Base-by-base conservation (phyloP, 2,113 vertebrate species). In the Indri indri region DNA sequence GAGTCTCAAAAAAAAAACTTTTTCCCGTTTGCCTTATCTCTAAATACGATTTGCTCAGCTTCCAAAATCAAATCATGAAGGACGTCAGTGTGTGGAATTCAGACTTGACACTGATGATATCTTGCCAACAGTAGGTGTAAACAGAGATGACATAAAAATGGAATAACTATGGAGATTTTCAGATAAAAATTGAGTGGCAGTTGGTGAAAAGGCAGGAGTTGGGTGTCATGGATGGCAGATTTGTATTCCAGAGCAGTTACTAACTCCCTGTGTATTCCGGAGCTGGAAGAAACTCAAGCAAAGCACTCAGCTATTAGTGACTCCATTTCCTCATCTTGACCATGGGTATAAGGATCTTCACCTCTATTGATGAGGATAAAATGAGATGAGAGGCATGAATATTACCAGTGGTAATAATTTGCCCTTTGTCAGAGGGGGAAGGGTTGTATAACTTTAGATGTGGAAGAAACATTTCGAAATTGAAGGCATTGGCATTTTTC, bases 171-270 rank as follows among this genome's bases (percentile, higher is more conserved):
- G 94, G 84, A 79, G 80, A 27, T 83, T 76, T 92, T 73, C 85
- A 70, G 92, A 94, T 91, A 59, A 54, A 81, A 45, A n/a, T 70
- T 96, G 97, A 96, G 95, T 83, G 91, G 0, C 74, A 40, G 65
- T 82, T 97, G 97, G 92, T 96, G 91, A 87, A 97, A 94, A 95
- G 85, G n/a, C 57, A 87, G 88, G 94, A 57, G 70, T n/a, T 92
- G 74, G 94, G 52, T 91, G 59, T 76, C 1, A 0, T 23, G 54
- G 59, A 27, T 74, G n/a, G 47, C 70, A 34, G 59, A 12, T 80
- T 30, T 79, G 61, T 76, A 32, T 63, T 73, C 34, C 50, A 32
- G 8, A 40, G 8, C 14, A 0, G 32, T 59, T 45, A 7, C 32
- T 61, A 30, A 57, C 79, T 57, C 23, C 0, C 47, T 13, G 14